A percentile compares a stretch with the other conserved stretches of the same genome.
These are phyloP conservation scores for Hydropsyche betteni DNA, from an alignment of 2,888 invertebrate species.

Conservation along the genomic window DNA sequence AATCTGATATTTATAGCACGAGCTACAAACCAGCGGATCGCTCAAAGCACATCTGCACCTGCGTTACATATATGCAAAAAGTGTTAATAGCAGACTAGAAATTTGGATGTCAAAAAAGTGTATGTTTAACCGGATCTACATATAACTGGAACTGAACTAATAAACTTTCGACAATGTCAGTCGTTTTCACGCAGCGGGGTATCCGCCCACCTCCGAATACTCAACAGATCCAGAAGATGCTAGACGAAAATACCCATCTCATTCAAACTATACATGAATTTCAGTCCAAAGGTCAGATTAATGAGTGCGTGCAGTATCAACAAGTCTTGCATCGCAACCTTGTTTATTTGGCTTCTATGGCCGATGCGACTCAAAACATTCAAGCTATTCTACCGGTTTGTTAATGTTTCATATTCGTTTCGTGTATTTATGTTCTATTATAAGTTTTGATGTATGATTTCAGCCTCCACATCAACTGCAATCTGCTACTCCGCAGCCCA, in stretches of 20 bases:
- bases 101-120: too few relatives aligned
- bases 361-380: constrained; percentile 95
- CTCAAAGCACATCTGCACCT: too few relatives aligned
- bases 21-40: too few relatives aligned
- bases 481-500: constrained; percentile 63
- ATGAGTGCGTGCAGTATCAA: constrained; percentile 94
- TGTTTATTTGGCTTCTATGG: constrained; percentile 93
- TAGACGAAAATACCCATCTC: constrained; percentile 96
- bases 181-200: constrained; percentile 77
- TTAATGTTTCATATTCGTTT: constrained; percentile 42
- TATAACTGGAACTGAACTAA: too few relatives aligned
- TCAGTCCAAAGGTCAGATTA: constrained; percentile 92
- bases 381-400: constrained; percentile 88
- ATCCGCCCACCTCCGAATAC: constrained; percentile 80
- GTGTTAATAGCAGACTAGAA: too few relatives aligned
- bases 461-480: constrained; percentile 69
- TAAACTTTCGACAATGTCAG: constrained; percentile 67
- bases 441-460: constrained; percentile 54
- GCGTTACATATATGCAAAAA: too few relatives aligned
- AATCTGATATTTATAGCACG: too few relatives aligned
- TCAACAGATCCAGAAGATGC: constrained; percentile 91
- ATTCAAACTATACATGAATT: constrained; percentile 97
- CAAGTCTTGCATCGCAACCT: constrained; percentile 94
- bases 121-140: too few relatives aligned
- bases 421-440: too few relatives aligned